These are phyloP conservation scores for Mionectes macconnelli DNA, from an alignment of 2,113 vertebrate species.

Conservation along the genomic window DNA sequence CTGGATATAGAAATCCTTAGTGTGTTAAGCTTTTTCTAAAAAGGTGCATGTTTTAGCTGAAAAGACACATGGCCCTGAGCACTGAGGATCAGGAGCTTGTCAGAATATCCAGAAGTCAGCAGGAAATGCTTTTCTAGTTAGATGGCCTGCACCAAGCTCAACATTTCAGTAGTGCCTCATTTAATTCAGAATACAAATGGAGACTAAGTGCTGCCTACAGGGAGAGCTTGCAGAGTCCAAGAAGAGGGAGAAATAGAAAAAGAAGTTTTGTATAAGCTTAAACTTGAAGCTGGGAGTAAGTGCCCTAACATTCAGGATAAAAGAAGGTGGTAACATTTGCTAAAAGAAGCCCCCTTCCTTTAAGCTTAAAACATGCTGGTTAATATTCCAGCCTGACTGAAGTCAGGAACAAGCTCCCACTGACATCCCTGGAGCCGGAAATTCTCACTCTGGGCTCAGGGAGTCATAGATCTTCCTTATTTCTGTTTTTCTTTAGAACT, in stretches of 20 bases:
- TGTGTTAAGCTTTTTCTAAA: not conserved
- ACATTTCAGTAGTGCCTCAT: not conserved
- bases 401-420: not conserved
- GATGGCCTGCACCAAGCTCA: not conserved
- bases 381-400: not conserved
- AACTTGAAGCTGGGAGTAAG: not conserved
- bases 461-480: not conserved
- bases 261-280: not conserved
- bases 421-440: not conserved
- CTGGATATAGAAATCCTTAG: not conserved
- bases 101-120: not conserved
- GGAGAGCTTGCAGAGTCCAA: not conserved
- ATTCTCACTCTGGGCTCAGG: not conserved
- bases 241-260: not conserved
- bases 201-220: not conserved
- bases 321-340: not conserved
- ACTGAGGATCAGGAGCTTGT: not conserved
- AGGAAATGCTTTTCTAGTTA: not conserved
- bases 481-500: not conserved
- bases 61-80: not conserved
- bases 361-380: not conserved
- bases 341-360: not conserved
- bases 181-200: not conserved
- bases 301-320: not conserved
- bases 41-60: not conserved